A percentile compares a stretch with the other conserved stretches of the same genome.
Evolutionary conservation across 2,888 invertebrate genomes (phyloP).

Genomic region (Orthosia cruda): DNA sequence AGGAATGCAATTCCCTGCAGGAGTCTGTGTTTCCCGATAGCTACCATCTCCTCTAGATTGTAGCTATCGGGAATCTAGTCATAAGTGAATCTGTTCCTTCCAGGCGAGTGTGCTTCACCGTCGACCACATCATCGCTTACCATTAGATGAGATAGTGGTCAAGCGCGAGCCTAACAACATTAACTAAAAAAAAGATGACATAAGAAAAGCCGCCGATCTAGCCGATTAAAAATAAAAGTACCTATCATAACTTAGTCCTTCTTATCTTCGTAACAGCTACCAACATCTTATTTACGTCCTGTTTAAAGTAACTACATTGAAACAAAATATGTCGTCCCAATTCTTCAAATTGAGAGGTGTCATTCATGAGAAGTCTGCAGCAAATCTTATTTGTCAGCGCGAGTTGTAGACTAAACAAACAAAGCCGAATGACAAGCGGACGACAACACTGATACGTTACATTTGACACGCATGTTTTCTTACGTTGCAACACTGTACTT

Average conservation of each 20-base stretch:
- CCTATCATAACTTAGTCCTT: background rate
- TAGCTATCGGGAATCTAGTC: too few relatives aligned
- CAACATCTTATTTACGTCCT: slow-evolving; percentile 4
- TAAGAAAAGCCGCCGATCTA: too few relatives aligned
- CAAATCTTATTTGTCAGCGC: slow-evolving; percentile 47
- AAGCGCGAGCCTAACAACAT: too few relatives aligned
- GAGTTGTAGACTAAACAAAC: slow-evolving; percentile 53
- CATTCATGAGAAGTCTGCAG: slow-evolving; percentile 32
- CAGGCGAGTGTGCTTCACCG: too few relatives aligned
- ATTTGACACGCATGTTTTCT: slow-evolving; percentile 45
- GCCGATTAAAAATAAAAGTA: background rate
- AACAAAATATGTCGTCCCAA: slow-evolving; percentile 18
- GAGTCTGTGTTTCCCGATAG: too few relatives aligned
- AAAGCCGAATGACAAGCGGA: slow-evolving; percentile 22
- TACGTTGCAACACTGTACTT: slow-evolving; percentile 31
- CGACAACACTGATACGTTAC: slow-evolving; percentile 21
- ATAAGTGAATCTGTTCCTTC: too few relatives aligned
- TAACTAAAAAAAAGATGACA: too few relatives aligned
- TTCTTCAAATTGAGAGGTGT: slow-evolving; percentile 40
- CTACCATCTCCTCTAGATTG: too few relatives aligned
- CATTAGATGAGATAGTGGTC: too few relatives aligned
- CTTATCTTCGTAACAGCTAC: background rate
- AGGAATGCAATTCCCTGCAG: too few relatives aligned
- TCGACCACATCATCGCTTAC: too few relatives aligned
- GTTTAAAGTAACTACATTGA: background rate